Percentiles rank a stretch among this genome's conserved stretches.
Conservation (phyloP, 2,113 vertebrate species). For the Telmatochromis brichardi region DNA sequence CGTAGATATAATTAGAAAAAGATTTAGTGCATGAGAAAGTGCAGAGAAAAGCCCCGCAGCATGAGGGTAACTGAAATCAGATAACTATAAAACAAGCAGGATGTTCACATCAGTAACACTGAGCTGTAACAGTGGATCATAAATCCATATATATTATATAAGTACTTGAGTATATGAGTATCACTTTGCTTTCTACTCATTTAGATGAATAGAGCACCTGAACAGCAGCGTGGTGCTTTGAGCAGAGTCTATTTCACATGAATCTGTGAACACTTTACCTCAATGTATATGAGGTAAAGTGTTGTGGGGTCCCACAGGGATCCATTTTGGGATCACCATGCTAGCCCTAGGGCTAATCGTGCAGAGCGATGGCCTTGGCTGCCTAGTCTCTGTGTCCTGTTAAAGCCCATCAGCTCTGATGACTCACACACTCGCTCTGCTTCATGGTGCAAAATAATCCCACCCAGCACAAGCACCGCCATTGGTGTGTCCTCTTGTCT, state of each 20-base stretch:
- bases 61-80: background rate
- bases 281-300: background rate
- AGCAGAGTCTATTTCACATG: background rate
- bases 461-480: background rate
- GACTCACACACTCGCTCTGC: background rate
- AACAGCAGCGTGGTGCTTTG: background rate
- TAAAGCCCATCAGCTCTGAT: background rate
- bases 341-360: background rate
- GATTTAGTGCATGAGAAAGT: background rate
- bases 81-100: background rate
- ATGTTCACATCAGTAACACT: background rate
- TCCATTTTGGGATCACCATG: background rate
- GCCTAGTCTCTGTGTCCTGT: background rate
- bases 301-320: background rate
- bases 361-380: background rate
- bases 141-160: background rate
- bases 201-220: background rate
- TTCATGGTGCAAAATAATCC: background rate
- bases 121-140: background rate
- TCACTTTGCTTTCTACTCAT: background rate
- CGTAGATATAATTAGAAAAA: background rate
- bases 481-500: background rate
- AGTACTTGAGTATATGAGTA: background rate
- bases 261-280: background rate
- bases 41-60: background rate